These are phyloP conservation scores for Cassiopea andromeda DNA, from an alignment of 30 jellyfish, hydroid and myxozoan genomes.

Conservation along the genomic window DNA sequence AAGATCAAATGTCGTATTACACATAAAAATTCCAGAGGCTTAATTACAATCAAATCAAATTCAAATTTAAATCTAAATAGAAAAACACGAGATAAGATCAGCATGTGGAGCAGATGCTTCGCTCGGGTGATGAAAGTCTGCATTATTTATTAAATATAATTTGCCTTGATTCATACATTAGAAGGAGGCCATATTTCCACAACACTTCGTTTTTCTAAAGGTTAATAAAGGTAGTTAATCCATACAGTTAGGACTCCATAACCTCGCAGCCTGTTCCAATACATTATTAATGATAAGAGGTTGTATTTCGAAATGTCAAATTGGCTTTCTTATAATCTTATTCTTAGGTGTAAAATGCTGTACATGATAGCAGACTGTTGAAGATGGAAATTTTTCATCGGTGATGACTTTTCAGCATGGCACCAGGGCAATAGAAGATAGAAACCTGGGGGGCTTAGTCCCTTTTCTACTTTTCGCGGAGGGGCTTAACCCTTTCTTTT, in stretches of 20 bases:
- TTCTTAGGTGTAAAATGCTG: too few relatives aligned
- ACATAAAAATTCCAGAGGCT: background rate
- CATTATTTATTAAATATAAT: background rate
- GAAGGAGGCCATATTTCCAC: background rate
- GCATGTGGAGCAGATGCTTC: conserved; percentile 1
- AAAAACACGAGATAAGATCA: background rate
- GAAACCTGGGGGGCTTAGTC: too few relatives aligned
- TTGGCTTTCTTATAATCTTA: too few relatives aligned
- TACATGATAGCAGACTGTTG: too few relatives aligned
- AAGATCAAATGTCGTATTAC: too few relatives aligned
- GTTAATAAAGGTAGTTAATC: background rate
- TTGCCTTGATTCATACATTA: background rate
- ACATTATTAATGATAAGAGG: background rate
- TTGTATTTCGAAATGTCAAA: too few relatives aligned
- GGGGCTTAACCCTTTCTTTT: too few relatives aligned
- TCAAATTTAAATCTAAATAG: background rate
- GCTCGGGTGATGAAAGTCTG: background rate
- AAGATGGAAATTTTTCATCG: too few relatives aligned
- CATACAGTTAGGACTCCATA: background rate
- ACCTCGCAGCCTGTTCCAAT: background rate
- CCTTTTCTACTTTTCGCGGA: too few relatives aligned
- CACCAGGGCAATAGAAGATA: too few relatives aligned
- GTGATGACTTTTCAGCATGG: too few relatives aligned
- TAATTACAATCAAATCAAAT: background rate
- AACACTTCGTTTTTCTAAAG: background rate